These are phyloP conservation scores for Corvus hawaiiensis DNA, from an alignment of 2,113 vertebrate genomes.

Conservation along the genomic window DNA sequence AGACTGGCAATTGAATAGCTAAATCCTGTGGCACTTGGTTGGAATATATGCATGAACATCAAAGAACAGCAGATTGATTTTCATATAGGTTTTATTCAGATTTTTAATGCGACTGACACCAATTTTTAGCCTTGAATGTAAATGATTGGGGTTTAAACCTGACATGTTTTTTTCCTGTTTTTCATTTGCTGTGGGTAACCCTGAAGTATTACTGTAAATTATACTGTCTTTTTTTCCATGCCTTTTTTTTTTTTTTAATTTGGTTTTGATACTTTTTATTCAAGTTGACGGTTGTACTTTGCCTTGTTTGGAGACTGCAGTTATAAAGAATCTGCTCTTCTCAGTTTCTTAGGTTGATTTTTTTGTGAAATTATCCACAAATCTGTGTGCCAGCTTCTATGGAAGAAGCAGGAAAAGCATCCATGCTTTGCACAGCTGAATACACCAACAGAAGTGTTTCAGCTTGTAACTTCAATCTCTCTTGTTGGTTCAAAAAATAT, in stretches of 20 bases:
- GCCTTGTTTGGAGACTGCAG: background rate
- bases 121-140: background rate
- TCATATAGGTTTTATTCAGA: background rate
- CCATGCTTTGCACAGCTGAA: background rate
- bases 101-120: background rate
- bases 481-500: background rate
- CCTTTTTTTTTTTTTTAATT: background rate
- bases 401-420: background rate
- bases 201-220: background rate
- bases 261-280: background rate
- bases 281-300: background rate
- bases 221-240: background rate
- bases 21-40: background rate
- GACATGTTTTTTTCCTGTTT: background rate
- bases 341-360: background rate
- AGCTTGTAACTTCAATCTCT: background rate
- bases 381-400: background rate
- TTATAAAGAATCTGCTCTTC: background rate
- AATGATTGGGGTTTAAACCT: background rate
- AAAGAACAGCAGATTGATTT: background rate
- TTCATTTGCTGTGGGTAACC: background rate
- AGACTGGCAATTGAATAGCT: background rate
- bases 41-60: background rate
- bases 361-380: background rate
- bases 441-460: background rate